A percentile compares a stretch with the other conserved stretches of the same genome.
These are phyloP conservation scores for Psittacula echo DNA, from an alignment of 2,797 vertebrate genomes.

Conservation along the genomic window DNA sequence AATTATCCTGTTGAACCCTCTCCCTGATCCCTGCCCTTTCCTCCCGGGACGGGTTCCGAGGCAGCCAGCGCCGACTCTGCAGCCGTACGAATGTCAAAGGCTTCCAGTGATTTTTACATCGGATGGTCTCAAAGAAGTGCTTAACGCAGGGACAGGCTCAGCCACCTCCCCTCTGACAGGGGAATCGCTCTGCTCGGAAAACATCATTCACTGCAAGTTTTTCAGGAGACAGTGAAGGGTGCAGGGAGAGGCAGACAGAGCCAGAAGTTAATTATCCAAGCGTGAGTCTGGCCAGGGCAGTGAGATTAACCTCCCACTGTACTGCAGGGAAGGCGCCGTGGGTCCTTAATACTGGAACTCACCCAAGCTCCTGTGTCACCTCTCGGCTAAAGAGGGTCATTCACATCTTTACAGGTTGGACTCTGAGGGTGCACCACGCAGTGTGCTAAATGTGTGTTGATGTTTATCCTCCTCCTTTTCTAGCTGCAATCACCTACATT, in stretches of 20 bases:
- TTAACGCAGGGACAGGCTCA: not conserved
- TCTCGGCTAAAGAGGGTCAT: too few relatives aligned
- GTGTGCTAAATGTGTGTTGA: not conserved
- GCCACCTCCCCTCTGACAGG: not conserved
- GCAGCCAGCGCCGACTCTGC: constrained; percentile 2
- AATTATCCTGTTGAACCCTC: constrained; percentile 36
- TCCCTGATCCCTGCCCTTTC: constrained; percentile 51
- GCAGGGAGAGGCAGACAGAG: not conserved
- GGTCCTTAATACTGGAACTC: not conserved
- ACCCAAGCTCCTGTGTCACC: not conserved
- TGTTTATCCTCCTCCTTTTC: not conserved
- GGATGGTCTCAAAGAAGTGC: not conserved
- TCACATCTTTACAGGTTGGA: rapidly evolving
- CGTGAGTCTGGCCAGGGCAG: not conserved
- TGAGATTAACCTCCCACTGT: not conserved
- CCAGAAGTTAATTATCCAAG: not conserved
- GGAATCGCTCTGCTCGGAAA: rapidly evolving
- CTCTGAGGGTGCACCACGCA: rapidly evolving
- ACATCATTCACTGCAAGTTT: not conserved
- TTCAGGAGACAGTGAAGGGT: not conserved
- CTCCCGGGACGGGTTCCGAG: not conserved
- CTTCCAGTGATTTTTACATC: constrained; percentile 19
- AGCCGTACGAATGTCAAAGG: constrained; percentile 12
- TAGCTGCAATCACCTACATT: not conserved
- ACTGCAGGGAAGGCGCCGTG: rapidly evolving